Percentiles rank a stretch among this genome's conserved stretches.
Conservation (phyloP, 2,113 vertebrate species). For the Corynorhinus townsendii region DNA sequence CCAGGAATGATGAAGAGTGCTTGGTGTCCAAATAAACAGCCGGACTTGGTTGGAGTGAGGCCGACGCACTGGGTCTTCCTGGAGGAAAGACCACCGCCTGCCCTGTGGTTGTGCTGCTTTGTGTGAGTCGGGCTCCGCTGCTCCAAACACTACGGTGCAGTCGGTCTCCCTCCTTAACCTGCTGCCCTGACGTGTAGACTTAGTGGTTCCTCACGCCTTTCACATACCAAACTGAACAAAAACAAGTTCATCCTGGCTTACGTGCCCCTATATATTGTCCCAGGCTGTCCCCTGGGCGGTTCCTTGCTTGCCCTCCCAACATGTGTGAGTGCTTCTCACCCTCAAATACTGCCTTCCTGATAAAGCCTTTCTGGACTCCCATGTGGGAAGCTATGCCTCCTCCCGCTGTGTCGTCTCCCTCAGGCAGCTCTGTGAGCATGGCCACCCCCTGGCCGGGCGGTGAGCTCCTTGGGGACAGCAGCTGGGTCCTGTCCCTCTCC, state of each 20-base stretch:
- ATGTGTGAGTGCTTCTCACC: too few species aligned
- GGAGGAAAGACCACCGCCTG: not conserved
- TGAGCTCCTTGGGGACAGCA: not conserved
- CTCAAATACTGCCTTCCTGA: not conserved
- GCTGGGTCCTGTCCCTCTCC: rapidly evolving
- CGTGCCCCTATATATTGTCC: not conserved
- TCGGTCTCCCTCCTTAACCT: not conserved
- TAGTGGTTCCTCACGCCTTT: not conserved
- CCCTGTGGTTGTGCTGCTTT: not conserved
- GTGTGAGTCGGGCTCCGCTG: not conserved
- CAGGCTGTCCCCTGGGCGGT: not conserved
- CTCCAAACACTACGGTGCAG: not conserved
- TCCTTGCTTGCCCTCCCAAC: not conserved
- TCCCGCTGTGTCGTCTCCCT: not conserved
- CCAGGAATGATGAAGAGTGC: constrained; percentile 60
- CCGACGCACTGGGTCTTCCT: constrained; percentile 30
- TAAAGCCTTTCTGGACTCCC: not conserved
- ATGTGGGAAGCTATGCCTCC: not conserved
- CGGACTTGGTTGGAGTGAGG: not conserved
- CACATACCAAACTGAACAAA: not conserved
- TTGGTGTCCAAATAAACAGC: constrained; percentile 68
- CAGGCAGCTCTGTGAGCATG: not conserved
- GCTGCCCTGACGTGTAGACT: not conserved
- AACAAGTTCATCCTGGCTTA: constrained; percentile 13
- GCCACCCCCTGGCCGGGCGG: not conserved